phyloP scores from a whole-genome alignment of 2,113 vertebrate genomes.

The Ictalurus furcatus region DNA sequence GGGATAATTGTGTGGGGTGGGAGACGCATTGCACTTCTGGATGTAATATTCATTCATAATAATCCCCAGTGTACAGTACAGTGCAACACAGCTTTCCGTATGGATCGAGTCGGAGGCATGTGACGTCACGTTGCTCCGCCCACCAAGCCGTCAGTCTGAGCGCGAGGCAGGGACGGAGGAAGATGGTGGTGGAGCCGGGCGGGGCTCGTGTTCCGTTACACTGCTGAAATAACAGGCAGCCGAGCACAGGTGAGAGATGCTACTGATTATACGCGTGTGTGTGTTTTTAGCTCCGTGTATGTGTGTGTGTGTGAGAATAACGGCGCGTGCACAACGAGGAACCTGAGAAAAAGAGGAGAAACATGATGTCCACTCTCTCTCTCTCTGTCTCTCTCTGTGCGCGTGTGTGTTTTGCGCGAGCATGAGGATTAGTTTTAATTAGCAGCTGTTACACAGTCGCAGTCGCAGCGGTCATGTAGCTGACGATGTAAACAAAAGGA shows the following conservation, averaged over 20 bases:
- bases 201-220: conserved; percentile 55
- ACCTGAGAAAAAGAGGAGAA: not conserved
- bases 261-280: not conserved
- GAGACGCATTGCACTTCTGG: too few species aligned
- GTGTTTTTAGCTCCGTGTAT: not conserved
- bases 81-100: not conserved
- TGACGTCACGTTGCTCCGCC: conserved; percentile 5
- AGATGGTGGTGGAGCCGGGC: conserved; percentile 70
- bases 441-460: not conserved
- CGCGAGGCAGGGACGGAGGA: conserved; percentile 47
- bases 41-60: too few species aligned
- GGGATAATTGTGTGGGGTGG: not conserved
- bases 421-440: not conserved
- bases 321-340: not conserved
- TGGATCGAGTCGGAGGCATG: not conserved
- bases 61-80: too few species aligned
- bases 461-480: not conserved
- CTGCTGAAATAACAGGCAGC: conserved; percentile 44
- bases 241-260: conserved; percentile 62
- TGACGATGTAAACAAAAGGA: conserved; percentile 16
- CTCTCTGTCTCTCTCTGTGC: too few species aligned
- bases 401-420: too few species aligned
- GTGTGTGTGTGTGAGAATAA: not conserved
- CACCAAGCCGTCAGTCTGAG: conserved; percentile 6
- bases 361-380: not conserved